Evolutionary conservation across 2,797 vertebrate genomes (phyloP).

Genomic region (Salmo trutta): DNA sequence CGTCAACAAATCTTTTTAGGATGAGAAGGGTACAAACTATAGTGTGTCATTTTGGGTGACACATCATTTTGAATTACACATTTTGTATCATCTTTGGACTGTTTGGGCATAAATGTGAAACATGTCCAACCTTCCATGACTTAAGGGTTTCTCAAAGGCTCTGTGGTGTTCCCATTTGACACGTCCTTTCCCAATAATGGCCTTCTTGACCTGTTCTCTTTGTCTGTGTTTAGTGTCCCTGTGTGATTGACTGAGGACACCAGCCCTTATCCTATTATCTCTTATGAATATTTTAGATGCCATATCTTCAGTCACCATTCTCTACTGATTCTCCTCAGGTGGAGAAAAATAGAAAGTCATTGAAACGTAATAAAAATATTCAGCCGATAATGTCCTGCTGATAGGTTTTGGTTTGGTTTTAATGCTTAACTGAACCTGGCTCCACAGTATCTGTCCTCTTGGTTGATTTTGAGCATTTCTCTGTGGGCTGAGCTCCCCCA

Average conservation of each 20-base stretch:
- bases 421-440: background rate
- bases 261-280: background rate
- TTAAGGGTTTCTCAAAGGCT: background rate
- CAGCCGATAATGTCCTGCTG: background rate
- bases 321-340: background rate
- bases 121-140: background rate
- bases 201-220: background rate
- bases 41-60: constrained; percentile 1
- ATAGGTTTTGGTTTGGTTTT: background rate
- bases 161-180: background rate
- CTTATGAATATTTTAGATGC: background rate
- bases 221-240: background rate
- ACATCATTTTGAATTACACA: constrained; percentile 1
- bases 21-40: background rate
- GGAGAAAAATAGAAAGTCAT: constrained; percentile 10
- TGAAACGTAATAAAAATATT: constrained; percentile 23
- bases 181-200: background rate
- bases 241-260: background rate
- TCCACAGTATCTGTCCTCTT: background rate
- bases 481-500: background rate
- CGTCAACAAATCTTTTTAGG: background rate
- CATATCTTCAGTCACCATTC: background rate
- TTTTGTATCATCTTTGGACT: constrained; percentile 2
- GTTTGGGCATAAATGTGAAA: background rate
- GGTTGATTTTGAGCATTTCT: background rate